Conservation (phyloP, 1,140 invertebrate genomes). For the Pseudachorutes palmiensis region DNA sequence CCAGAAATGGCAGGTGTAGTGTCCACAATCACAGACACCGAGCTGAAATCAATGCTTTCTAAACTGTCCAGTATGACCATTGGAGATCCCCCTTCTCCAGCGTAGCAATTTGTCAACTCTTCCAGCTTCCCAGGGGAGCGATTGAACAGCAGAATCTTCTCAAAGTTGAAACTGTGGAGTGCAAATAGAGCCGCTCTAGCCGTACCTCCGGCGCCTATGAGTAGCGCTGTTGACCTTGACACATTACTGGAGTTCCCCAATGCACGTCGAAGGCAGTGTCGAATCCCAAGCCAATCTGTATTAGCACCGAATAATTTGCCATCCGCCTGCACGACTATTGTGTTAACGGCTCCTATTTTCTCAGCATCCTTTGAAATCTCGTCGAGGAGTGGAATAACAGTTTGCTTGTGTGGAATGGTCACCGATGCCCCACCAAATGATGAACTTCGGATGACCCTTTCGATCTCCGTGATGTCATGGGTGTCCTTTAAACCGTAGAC, state of each 20-base stretch:
- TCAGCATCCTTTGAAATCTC: background rate
- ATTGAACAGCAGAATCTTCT: background rate
- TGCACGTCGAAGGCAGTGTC: background rate
- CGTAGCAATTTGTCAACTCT: background rate
- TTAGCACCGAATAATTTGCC: background rate
- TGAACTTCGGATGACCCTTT: background rate
- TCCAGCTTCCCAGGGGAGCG: background rate
- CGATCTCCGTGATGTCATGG: no score
- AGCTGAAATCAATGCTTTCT: background rate
- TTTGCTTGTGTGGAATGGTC: background rate
- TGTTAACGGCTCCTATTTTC: background rate
- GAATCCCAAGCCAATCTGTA: background rate
- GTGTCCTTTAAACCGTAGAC: no score
- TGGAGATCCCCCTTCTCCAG: background rate
- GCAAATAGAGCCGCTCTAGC: background rate
- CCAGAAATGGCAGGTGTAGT: background rate
- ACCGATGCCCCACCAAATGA: background rate
- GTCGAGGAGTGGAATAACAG: background rate
- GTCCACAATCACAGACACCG: background rate
- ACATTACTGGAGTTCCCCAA: background rate
- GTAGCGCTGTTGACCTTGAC: background rate
- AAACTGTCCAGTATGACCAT: background rate
- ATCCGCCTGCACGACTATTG: background rate
- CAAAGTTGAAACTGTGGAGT: background rate
- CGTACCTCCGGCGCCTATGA: background rate